phyloP scores from a whole-genome alignment of 1,140 invertebrate genomes.

The Leptinotarsa texana region DNA sequence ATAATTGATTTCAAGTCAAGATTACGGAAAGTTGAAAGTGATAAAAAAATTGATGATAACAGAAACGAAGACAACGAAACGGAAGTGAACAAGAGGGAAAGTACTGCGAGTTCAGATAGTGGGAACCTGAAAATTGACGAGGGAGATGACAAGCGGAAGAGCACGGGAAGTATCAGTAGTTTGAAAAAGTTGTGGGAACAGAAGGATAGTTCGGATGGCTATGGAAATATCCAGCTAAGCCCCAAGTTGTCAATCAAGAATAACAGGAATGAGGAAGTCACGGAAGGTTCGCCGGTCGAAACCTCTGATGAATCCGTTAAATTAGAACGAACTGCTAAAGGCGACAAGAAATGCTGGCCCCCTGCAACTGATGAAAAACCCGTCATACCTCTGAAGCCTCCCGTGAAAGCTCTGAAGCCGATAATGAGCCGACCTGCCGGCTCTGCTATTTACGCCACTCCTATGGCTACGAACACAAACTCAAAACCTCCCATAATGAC shows the following conservation, averaged over 20 bases:
- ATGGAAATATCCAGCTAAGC: constrained; percentile 59
- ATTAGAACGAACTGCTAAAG: constrained; percentile 54
- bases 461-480: constrained; percentile 55
- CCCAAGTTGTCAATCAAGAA: constrained; percentile 65
- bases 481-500: constrained; percentile 61
- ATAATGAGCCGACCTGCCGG: constrained; percentile 50
- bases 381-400: constrained; percentile 70
- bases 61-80: constrained; percentile 54
- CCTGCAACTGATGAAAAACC: constrained; percentile 68
- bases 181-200: constrained; percentile 91
- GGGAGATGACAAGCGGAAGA: constrained; percentile 82
- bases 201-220: constrained; percentile 59
- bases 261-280: constrained; percentile 49
- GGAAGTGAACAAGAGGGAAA: constrained; percentile 50
- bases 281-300: constrained; percentile 46
- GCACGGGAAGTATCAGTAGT: constrained; percentile 90
- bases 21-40: constrained; percentile 76
- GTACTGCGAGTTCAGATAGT: constrained; percentile 53
- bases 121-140: constrained; percentile 62
- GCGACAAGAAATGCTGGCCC: constrained; percentile 63
- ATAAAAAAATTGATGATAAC: constrained; percentile 54
- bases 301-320: constrained; percentile 50
- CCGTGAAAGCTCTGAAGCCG: constrained; percentile 62
- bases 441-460: constrained; percentile 69
- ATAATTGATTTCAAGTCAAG: constrained; percentile 86